Conservation (phyloP, 2,888 invertebrate genomes). For the Panopea generosa region DNA sequence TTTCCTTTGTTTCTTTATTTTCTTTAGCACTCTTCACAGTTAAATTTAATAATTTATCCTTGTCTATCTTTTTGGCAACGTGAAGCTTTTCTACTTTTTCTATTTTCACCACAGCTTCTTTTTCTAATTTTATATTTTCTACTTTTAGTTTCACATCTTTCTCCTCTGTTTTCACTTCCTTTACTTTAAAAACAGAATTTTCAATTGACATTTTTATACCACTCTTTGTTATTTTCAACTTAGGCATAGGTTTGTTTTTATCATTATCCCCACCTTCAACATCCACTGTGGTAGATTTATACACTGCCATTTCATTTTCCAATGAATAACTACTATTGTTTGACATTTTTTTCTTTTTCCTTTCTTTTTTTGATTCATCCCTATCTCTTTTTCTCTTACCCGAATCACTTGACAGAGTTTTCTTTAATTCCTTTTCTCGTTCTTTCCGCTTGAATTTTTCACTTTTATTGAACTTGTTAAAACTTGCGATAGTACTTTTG, state of each 20-base stretch:
- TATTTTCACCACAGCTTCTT: slow-evolving; percentile 48
- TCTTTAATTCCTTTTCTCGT: slow-evolving; percentile 66
- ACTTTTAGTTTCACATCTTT: slow-evolving; percentile 17
- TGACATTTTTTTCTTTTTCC: slow-evolving; percentile 74
- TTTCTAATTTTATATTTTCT: slow-evolving; percentile 33
- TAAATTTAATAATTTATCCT: slow-evolving; percentile 2
- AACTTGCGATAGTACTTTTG: slow-evolving; percentile 71
- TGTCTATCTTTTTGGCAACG: slow-evolving; percentile 6
- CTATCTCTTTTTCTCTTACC: slow-evolving; percentile 76
- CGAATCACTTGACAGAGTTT: slow-evolving; percentile 64
- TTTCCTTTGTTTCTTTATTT: slow-evolving; percentile 33
- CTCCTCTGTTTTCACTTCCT: slow-evolving; percentile 35
- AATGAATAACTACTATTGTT: slow-evolving; percentile 64
- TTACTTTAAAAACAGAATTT: slow-evolving; percentile 44
- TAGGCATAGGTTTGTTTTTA: slow-evolving; percentile 71
- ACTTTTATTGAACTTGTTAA: slow-evolving; percentile 71
- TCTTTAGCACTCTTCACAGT: slow-evolving; percentile 28
- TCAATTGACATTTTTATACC: slow-evolving; percentile 65
- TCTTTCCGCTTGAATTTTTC: slow-evolving; percentile 77
- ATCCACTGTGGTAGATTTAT: slow-evolving; percentile 75
- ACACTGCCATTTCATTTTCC: slow-evolving; percentile 72
- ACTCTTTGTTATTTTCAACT: slow-evolving; percentile 77
- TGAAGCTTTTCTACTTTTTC: slow-evolving; percentile 47
- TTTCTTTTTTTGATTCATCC: slow-evolving; percentile 75
- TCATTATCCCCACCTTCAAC: slow-evolving; percentile 63